Base-by-base conservation (phyloP, 2,113 vertebrate species). In the Triplophysa tibetana region DNA sequence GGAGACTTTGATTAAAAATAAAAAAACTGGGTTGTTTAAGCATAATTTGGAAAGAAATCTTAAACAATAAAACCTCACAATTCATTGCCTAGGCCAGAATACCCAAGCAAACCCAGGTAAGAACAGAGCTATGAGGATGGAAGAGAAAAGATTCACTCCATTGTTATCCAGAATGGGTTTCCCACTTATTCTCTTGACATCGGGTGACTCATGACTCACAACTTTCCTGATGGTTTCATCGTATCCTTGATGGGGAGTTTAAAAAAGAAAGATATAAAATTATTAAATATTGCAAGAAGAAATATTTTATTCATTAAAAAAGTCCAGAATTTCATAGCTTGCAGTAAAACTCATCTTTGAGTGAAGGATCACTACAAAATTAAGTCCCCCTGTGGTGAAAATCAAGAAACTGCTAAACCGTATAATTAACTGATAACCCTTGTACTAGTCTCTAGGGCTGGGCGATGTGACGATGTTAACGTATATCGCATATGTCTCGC, bases 111-210 rank as follows among this genome's bases (percentile, higher is more conserved):
- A 60, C n/a, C 95, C 93, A 1, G 98, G 98, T 70, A 99, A 91
- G 52, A 94, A 16, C 43, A 98, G 91, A 2, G 97, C 97, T 14
- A 95, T 70, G 11, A 99, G 85, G 21, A 98, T 85, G 0, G 95
- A 95, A 79, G 98, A 97, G 88, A 99, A 98, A 16, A 99, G 95
- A 86, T 99, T 99, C 14, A 98, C 96, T 0, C 93, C 91, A 0
- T 98, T 99, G 93, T 99, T 99, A 88, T 99, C 97, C 45, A 99
- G 85, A 84, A 99, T 96, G 10, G 96, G 94, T 78, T 96, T 98
- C 52, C 98, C 96, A 70, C 95, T 91, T 86, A 99, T 94, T 73
- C 95, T 78, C 83, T 84, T 93, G 33, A 93, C 92, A 13, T 92
- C 93, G 19, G 87, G 85, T 0, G 93, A 91, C 79, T 95, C 89